Conservation (phyloP, 2,797 vertebrate genomes). For the Tenualosa thibaudeaui region DNA sequence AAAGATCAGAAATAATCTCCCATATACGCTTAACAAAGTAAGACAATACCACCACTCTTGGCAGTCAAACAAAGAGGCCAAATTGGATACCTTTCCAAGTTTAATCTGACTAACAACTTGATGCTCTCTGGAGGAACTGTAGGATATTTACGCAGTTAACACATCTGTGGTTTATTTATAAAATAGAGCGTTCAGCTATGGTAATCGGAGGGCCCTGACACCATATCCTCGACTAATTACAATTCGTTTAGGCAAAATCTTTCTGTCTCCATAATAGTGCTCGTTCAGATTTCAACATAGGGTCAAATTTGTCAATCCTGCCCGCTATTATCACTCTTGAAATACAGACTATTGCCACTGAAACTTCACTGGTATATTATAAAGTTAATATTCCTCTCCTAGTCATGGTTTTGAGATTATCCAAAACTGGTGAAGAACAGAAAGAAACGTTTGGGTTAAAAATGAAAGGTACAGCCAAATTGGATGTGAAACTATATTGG, state of each 20-base stretch:
- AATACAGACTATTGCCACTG: background rate
- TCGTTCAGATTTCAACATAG: background rate
- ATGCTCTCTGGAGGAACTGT: background rate
- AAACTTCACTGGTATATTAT: background rate
- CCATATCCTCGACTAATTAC: constrained; percentile 11
- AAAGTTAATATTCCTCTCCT: background rate
- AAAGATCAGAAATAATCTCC: background rate
- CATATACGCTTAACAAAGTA: background rate
- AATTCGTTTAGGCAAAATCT: background rate
- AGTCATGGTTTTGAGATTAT: background rate
- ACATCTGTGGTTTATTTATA: constrained; percentile 15
- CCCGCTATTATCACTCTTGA: background rate
- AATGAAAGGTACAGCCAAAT: background rate
- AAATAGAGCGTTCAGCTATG: background rate
- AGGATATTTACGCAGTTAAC: constrained; percentile 2
- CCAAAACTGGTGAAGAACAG: background rate
- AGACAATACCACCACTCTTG: constrained; percentile 19
- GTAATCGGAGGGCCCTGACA: constrained; percentile 9
- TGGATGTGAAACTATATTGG: background rate
- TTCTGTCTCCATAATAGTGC: background rate
- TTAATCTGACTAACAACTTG: constrained; percentile 12
- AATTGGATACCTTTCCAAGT: constrained; percentile 11
- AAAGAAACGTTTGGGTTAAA: background rate
- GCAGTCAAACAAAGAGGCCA: constrained; percentile 7
- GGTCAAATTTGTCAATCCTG: background rate